phyloP scores from a whole-genome alignment of 2,113 vertebrate genomes.

The Lepus europaeus region DNA sequence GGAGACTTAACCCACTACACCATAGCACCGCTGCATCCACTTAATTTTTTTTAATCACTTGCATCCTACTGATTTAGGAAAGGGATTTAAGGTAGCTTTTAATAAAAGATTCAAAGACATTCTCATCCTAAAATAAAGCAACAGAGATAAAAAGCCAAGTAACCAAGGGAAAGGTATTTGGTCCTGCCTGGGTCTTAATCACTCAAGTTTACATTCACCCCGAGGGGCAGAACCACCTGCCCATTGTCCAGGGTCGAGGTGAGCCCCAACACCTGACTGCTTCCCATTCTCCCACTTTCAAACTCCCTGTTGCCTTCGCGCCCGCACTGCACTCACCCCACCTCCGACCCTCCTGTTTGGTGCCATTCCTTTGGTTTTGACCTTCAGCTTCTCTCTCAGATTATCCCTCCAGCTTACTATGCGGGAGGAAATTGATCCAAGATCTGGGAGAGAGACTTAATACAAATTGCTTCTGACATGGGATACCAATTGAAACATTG shows the following conservation, averaged over 20 bases:
- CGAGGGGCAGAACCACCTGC: neutral
- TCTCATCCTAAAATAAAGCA: slow-evolving; percentile 55
- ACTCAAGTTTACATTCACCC: neutral
- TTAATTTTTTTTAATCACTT: neutral
- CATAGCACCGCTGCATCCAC: neutral
- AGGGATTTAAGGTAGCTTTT: slow-evolving; percentile 16
- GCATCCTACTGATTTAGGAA: neutral
- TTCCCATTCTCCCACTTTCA: neutral
- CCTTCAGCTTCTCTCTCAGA: slow-evolving; percentile 33
- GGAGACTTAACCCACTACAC: too few relatives aligned
- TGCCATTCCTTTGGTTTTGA: neutral
- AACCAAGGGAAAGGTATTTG: neutral
- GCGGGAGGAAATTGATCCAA: slow-evolving; percentile 72
- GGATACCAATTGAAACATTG: slow-evolving; percentile 59
- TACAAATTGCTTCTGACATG: slow-evolving; percentile 63
- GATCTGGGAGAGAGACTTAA: slow-evolving; percentile 70
- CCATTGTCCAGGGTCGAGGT: neutral
- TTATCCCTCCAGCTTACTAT: slow-evolving; percentile 58
- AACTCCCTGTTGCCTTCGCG: fast-evolving
- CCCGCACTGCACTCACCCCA: too few relatives aligned
- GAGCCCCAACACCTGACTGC: neutral
- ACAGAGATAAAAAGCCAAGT: neutral
- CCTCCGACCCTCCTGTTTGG: neutral
- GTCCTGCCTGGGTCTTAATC: neutral
- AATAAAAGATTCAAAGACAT: slow-evolving; percentile 35